Percentiles rank a stretch among this genome's conserved stretches.
Conservation (phyloP, 2,113 vertebrate genomes). For the Peromyscus leucopus region DNA sequence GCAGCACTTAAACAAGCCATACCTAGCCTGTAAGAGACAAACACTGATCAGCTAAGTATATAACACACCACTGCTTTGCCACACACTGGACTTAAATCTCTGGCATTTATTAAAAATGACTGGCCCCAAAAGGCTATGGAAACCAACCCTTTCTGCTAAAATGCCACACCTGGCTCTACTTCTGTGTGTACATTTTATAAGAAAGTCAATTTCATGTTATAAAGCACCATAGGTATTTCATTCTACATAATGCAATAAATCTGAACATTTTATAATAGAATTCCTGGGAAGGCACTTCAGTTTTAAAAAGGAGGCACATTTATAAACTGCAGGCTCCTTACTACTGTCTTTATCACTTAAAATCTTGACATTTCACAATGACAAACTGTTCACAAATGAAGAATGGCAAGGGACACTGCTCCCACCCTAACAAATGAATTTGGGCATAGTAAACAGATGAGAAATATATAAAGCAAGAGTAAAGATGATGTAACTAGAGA, state of each 20-base stretch:
- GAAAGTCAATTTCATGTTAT: constrained; percentile 12
- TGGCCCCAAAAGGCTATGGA: neutral
- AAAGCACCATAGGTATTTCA: constrained; percentile 66
- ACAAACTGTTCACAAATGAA: constrained; percentile 26
- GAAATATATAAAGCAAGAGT: neutral
- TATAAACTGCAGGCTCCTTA: constrained; percentile 19
- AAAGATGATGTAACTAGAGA: neutral
- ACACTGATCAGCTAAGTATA: neutral
- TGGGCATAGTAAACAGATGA: neutral
- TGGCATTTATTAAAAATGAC: neutral
- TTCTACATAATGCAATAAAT: neutral
- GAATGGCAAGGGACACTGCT: neutral
- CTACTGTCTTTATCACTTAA: neutral
- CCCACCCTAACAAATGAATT: neutral
- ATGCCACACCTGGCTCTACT: neutral
- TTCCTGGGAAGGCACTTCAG: constrained; percentile 75
- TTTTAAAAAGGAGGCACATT: constrained; percentile 23
- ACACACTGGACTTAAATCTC: neutral
- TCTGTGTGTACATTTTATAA: neutral
- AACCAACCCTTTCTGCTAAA: neutral
- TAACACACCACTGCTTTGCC: neutral
- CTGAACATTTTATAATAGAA: constrained; percentile 50
- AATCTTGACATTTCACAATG: constrained; percentile 33
- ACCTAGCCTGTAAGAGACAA: neutral
- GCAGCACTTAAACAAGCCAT: constrained; percentile 52